phyloP scores from a whole-genome alignment of 1,140 invertebrate genomes.

The Neelides sp. region DNA sequence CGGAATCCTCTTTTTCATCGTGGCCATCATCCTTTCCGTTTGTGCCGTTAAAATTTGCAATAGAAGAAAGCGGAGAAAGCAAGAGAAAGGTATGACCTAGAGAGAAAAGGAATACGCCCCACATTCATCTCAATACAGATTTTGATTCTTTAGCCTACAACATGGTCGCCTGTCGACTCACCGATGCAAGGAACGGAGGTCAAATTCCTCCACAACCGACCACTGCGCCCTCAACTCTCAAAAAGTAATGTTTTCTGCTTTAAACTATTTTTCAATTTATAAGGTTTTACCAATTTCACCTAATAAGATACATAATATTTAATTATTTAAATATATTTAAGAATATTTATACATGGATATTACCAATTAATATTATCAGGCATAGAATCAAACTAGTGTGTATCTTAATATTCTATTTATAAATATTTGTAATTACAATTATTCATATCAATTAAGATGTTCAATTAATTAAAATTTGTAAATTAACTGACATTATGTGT shows the following conservation, averaged over 20 bases:
- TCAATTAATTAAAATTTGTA: too few relatives aligned
- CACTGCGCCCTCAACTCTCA: constrained; percentile 72
- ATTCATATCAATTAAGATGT: too few relatives aligned
- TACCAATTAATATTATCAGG: too few relatives aligned
- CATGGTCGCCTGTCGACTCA: constrained; percentile 89
- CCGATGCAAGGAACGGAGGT: constrained; percentile 74
- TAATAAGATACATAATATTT: too few relatives aligned
- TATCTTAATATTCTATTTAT: too few relatives aligned
- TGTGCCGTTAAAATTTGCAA: constrained; percentile 95
- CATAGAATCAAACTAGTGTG: too few relatives aligned
- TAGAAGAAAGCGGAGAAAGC: constrained; percentile 86
- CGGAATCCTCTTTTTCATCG: constrained; percentile 88
- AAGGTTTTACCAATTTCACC: too few relatives aligned
- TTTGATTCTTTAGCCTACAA: constrained; percentile 64
- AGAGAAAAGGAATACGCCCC: not conserved
- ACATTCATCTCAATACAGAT: constrained; percentile 29
- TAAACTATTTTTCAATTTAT: not conserved
- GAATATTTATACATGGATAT: too few relatives aligned
- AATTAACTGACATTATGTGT: too few relatives aligned
- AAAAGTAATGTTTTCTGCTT: constrained; percentile 54
- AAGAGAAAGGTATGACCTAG: constrained; percentile 89
- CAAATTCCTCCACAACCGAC: constrained; percentile 71
- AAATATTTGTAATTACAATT: too few relatives aligned
- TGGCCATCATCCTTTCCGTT: constrained; percentile 86
- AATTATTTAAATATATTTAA: too few relatives aligned